Evolutionary conservation across 2,113 vertebrate species (phyloP).

Genomic region (Ornithorhynchus anatinus): DNA sequence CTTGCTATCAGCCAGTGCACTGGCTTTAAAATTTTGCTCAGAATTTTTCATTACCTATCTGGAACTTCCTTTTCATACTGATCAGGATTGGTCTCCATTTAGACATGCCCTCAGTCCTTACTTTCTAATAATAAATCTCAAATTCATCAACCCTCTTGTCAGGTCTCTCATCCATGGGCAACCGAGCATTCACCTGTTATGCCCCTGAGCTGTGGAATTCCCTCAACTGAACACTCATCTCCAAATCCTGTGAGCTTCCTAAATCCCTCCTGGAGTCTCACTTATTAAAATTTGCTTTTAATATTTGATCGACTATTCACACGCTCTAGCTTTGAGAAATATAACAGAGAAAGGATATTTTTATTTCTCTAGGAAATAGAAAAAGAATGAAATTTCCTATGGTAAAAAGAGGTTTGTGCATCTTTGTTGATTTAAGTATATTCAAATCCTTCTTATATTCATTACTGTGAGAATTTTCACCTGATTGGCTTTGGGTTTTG

Average conservation of each 20-base stretch:
- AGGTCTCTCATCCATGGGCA: constrained; percentile 67
- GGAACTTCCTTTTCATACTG: constrained; percentile 61
- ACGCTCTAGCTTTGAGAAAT: constrained; percentile 51
- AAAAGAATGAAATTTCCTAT: not conserved
- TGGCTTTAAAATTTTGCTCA: constrained; percentile 71
- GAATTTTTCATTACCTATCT: constrained; percentile 69
- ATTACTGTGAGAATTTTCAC: not conserved
- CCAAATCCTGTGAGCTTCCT: constrained; percentile 65
- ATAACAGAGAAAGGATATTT: constrained; percentile 20
- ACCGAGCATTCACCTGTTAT: constrained; percentile 69
- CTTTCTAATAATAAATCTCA: constrained; percentile 77
- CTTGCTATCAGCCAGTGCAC: constrained; percentile 62
- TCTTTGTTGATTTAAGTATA: not conserved
- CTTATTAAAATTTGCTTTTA: constrained; percentile 76
- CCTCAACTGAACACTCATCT: constrained; percentile 56
- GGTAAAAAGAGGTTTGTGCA: not conserved
- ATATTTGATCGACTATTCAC: constrained; percentile 66
- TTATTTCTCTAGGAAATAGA: constrained; percentile 35
- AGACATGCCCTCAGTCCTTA: constrained; percentile 61
- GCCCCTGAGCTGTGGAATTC: constrained; percentile 63
- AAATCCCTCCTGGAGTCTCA: constrained; percentile 62
- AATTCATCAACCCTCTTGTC: constrained; percentile 72
- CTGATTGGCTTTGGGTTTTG: not conserved
- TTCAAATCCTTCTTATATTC: not conserved
- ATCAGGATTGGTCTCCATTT: constrained; percentile 64